phyloP scores from a whole-genome alignment of 2,888 invertebrate species.

The Lycocerus yunnanus region DNA sequence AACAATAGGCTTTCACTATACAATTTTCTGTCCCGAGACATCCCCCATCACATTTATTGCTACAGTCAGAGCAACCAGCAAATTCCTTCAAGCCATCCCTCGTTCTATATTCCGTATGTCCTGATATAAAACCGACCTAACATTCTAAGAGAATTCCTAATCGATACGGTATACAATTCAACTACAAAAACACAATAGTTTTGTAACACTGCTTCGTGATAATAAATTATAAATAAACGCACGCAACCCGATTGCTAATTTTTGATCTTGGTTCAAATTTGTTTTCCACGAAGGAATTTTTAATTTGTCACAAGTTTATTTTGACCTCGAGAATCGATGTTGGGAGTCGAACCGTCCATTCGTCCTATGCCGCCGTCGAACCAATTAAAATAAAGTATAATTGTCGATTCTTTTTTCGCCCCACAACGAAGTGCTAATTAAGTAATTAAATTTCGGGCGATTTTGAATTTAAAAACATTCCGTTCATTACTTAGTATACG shows the following conservation, averaged over 20 bases:
- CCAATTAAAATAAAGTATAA: neutral
- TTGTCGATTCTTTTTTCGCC: neutral
- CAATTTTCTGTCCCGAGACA: conserved; percentile 17
- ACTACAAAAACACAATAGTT: neutral
- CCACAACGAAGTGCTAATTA: neutral
- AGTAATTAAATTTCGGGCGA: neutral
- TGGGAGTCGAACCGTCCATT: neutral
- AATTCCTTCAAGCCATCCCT: conserved; percentile 12
- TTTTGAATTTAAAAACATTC: neutral
- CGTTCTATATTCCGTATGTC: conserved; percentile 2
- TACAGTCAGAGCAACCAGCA: conserved; percentile 1
- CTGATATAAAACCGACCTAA: conserved; percentile 2
- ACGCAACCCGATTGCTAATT: neutral
- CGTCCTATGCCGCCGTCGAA: no score
- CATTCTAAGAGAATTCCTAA: neutral
- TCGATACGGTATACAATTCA: neutral
- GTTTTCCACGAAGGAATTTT: neutral
- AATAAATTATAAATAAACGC: neutral
- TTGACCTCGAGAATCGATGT: neutral
- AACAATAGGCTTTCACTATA: conserved; percentile 19
- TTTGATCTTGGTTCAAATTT: neutral
- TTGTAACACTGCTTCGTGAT: neutral
- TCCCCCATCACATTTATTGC: conserved; percentile 22
- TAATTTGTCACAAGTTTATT: neutral
- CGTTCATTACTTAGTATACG: neutral